These are phyloP conservation scores for Acrobasis suavella DNA, from an alignment of 2,888 invertebrate genomes.

Conservation along the genomic window DNA sequence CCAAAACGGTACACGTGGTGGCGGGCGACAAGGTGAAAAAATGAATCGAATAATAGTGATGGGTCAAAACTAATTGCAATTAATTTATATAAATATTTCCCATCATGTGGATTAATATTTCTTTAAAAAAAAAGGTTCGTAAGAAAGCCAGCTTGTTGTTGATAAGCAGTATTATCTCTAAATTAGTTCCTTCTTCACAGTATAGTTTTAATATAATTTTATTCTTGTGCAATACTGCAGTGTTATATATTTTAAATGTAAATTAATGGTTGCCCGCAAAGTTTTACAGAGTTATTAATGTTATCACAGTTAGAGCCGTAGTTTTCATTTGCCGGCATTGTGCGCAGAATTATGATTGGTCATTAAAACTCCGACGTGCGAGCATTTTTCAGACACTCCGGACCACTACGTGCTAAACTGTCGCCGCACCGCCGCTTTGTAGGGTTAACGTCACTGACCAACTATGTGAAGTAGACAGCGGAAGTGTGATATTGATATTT, in stretches of 20 bases:
- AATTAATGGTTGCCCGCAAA: conserved; percentile 7
- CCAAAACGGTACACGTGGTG: too few relatives aligned
- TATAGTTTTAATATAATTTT: background rate
- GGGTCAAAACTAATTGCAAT: too few relatives aligned
- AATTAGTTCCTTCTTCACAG: too few relatives aligned
- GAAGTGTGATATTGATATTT: too few relatives aligned
- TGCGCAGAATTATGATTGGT: conserved; percentile 15
- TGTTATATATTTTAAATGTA: conserved; percentile 1
- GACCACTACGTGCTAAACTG: conserved; percentile 3
- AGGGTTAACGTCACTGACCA: background rate
- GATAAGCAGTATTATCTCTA: too few relatives aligned
- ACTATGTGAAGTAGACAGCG: background rate
- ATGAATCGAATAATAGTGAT: too few relatives aligned
- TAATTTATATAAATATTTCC: too few relatives aligned
- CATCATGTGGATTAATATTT: too few relatives aligned
- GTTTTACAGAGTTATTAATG: background rate
- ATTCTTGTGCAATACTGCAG: background rate
- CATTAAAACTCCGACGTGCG: conserved; percentile 15
- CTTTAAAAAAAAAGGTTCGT: too few relatives aligned
- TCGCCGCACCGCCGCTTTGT: background rate
- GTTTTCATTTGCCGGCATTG: conserved; percentile 4
- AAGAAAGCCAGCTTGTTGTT: too few relatives aligned
- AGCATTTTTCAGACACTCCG: conserved; percentile 5
- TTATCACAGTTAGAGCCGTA: background rate
- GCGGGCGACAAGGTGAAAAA: too few relatives aligned